Base-by-base conservation (phyloP, 2,888 invertebrate genomes). In the Drosophila cognata region DNA sequence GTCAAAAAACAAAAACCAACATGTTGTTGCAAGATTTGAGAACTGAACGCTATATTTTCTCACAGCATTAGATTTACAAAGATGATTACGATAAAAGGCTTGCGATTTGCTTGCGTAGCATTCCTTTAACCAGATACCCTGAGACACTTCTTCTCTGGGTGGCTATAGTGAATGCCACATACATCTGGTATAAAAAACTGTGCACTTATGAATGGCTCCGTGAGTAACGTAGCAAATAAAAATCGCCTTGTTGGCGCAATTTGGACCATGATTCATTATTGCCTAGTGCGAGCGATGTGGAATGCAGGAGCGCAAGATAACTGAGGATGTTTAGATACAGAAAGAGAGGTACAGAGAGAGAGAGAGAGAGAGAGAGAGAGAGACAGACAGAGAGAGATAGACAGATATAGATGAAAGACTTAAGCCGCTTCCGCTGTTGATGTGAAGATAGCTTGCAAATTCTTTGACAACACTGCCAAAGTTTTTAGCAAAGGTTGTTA, bases 51-150 rank as follows among this genome's bases (percentile, higher is more conserved):
- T 10, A 18, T n/a, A 25, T 33, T 36, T 50, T 29, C 53, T 33
- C 31, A 46, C 21, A 46, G 59, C 36, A 74, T 73, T 73, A 25
- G 41, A 33, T 43, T 31, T 7, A 36, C 46, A 46, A 21, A 28
- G 36, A 31, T 46, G 41, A 41, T 55, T 25, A 29, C 38, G 67
- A 67, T 52, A 38, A 55, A 28, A 48, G 8, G 46, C 16, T 52
- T 31, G 55, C 51, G 51, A 71, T 59, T 56, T 63, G 81, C 63
- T 63, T 38, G 65, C 78, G 72, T 65, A 35, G 78, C 78, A 79
- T 81, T 79, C 69, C 69, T 55, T 55, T 5, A 77, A 57, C 43
- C 48, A 33, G 67, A 76, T 36, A 71, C 61, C n/a, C 38, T 68
- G 58, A 25, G 64, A 77, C 29, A 43, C 50, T 53, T 16, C 35